Percentiles rank a stretch among this genome's conserved stretches.
These are phyloP conservation scores for Tachina grossa DNA, from an alignment of 2,888 invertebrate species.

Conservation along the genomic window DNA sequence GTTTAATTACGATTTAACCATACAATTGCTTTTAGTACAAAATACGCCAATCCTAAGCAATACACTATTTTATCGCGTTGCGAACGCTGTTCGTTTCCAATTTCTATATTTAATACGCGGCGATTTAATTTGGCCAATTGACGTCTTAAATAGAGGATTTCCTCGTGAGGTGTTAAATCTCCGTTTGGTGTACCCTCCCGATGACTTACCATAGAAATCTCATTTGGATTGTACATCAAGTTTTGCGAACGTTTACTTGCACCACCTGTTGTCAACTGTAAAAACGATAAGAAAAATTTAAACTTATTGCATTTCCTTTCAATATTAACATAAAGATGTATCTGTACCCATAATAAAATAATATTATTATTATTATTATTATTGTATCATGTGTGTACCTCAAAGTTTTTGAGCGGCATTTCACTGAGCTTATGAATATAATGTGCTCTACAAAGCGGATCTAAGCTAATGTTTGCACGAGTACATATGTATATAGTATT, in stretches of 20 bases:
- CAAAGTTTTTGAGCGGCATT: slow-evolving; percentile 55
- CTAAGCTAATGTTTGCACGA: no score
- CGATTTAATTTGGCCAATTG: slow-evolving; percentile 94
- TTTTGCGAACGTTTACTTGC: slow-evolving; percentile 78
- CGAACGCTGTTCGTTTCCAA: slow-evolving; percentile 91
- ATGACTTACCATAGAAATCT: slow-evolving; percentile 76
- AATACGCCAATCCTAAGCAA: slow-evolving; percentile 92
- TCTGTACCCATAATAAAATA: neutral
- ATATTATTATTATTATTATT: no score
- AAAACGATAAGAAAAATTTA: slow-evolving; percentile 4
- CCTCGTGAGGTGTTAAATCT: slow-evolving; percentile 89
- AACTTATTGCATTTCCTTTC: neutral
- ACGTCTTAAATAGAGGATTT: slow-evolving; percentile 91
- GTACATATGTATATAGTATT: neutral
- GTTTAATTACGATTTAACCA: slow-evolving; percentile 88
- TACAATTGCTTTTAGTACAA: slow-evolving; percentile 92
- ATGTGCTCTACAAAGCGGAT: neutral
- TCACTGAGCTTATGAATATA: slow-evolving; percentile 1
- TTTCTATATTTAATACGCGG: slow-evolving; percentile 92
- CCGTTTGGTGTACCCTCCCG: slow-evolving; percentile 88
- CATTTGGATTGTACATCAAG: slow-evolving; percentile 76
- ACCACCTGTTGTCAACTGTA: slow-evolving; percentile 79
- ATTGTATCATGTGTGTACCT: slow-evolving; percentile 9
- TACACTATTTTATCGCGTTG: slow-evolving; percentile 94
- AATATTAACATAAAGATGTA: neutral